A percentile compares a stretch with the other conserved stretches of the same genome.
Conservation (phyloP, 2,113 vertebrate species). For the Aphyosemion australe region DNA sequence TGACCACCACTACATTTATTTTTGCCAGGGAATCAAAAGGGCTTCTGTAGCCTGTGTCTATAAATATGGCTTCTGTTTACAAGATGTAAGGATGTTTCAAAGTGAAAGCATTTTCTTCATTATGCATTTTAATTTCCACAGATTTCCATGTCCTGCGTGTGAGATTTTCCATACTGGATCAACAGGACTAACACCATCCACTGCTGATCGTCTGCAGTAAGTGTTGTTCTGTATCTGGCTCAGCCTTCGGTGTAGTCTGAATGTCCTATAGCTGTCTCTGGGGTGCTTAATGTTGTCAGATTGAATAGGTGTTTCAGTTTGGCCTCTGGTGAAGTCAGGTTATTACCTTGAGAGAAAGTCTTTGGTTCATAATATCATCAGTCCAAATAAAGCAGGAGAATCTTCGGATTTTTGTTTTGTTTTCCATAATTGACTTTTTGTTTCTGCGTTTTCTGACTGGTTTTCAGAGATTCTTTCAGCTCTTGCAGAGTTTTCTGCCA, state of each 20-base stretch:
- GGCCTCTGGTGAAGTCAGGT: too few species aligned
- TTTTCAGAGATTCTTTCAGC: too few species aligned
- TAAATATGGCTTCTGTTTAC: slow-evolving; percentile 32
- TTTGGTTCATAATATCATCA: not conserved
- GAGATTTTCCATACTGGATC: slow-evolving; percentile 50
- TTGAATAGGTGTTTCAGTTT: not conserved
- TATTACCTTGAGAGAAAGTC: too few species aligned
- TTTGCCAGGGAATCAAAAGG: slow-evolving; percentile 63
- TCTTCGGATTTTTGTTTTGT: not conserved
- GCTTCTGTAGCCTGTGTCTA: slow-evolving; percentile 43
- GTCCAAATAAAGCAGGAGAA: not conserved
- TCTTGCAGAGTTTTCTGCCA: not conserved
- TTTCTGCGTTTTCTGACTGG: too few species aligned
- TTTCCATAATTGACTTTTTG: not conserved
- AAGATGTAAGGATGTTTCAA: slow-evolving; percentile 15
- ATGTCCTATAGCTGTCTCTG: not conserved
- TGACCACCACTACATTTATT: slow-evolving; percentile 54
- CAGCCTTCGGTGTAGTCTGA: not conserved
- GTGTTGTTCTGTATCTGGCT: slow-evolving; percentile 14
- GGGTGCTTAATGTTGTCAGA: not conserved
- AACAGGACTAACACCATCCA: slow-evolving; percentile 39
- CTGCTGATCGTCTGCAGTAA: slow-evolving; percentile 59
- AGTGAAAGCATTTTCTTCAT: slow-evolving; percentile 17
- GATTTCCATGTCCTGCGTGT: slow-evolving; percentile 75
- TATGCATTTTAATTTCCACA: slow-evolving; percentile 50